phyloP scores from a whole-genome alignment of 2,888 invertebrate genomes.

The Hipparchia sbordonii region DNA sequence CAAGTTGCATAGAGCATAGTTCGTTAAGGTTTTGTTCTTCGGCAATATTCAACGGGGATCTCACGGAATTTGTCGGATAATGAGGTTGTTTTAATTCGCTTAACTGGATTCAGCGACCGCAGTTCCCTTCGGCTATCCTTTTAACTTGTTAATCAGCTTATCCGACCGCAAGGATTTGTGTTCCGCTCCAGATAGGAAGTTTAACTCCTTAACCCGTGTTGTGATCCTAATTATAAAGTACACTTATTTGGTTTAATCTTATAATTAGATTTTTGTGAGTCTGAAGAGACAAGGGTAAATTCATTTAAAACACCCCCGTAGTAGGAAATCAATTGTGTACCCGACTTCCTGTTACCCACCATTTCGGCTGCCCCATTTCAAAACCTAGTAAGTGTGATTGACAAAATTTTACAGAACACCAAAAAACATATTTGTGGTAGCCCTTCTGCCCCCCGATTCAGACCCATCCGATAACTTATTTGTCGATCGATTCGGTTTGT shows the following conservation, averaged over 20 bases:
- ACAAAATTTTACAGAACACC: too few relatives aligned
- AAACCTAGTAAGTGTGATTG: too few relatives aligned
- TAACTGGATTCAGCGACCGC: slow-evolving; percentile 31
- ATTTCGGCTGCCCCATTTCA: too few relatives aligned
- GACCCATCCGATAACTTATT: too few relatives aligned
- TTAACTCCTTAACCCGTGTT: slow-evolving; percentile 52
- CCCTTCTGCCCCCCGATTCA: too few relatives aligned
- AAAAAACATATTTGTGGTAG: too few relatives aligned
- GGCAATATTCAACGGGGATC: slow-evolving; percentile 1
- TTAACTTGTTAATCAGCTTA: slow-evolving; percentile 69
- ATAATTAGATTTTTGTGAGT: neutral
- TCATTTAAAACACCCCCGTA: too few relatives aligned
- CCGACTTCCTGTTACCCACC: too few relatives aligned
- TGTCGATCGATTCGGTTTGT: too few relatives aligned
- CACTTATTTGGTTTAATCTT: neutral
- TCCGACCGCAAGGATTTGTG: slow-evolving; percentile 52
- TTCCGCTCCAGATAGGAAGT: slow-evolving; percentile 26
- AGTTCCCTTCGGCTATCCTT: slow-evolving; percentile 36
- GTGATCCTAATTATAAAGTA: slow-evolving; percentile 48
- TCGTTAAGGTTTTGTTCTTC: slow-evolving; percentile 18
- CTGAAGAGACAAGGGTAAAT: too few relatives aligned
- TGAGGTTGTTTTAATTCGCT: slow-evolving; percentile 40
- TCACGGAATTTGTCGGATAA: slow-evolving; percentile 26
- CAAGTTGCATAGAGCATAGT: slow-evolving; percentile 10
- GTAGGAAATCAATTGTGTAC: too few relatives aligned